A percentile compares a stretch with the other conserved stretches of the same genome.
These are phyloP conservation scores for Hyles euphorbiae DNA, from an alignment of 1,140 invertebrate genomes.

Conservation along the genomic window DNA sequence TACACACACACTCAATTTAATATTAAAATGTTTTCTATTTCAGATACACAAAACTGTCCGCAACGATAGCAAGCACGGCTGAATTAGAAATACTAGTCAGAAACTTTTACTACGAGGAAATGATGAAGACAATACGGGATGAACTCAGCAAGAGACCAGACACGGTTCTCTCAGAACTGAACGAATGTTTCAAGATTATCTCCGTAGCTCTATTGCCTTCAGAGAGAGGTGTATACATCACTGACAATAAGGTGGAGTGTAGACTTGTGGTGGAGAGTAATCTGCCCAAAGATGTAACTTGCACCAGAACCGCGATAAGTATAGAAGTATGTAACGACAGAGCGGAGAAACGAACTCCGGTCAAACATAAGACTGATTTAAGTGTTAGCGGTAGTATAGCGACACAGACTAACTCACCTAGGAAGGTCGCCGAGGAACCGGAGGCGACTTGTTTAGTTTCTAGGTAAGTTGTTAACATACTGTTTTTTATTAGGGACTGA, in stretches of 20 bases:
- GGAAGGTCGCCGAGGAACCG: slow-evolving; percentile 31
- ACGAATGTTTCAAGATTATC: slow-evolving; percentile 68
- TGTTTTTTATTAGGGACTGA: not conserved
- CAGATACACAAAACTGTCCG: slow-evolving; percentile 84
- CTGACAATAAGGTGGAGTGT: slow-evolving; percentile 78
- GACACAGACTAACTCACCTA: slow-evolving; percentile 48
- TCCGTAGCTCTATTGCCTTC: slow-evolving; percentile 63
- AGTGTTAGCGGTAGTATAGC: slow-evolving; percentile 59
- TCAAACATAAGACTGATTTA: slow-evolving; percentile 75
- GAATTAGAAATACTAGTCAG: slow-evolving; percentile 84
- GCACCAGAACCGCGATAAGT: slow-evolving; percentile 74
- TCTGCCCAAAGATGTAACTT: slow-evolving; percentile 76
- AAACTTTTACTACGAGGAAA: slow-evolving; percentile 86
- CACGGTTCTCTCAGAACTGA: slow-evolving; percentile 70
- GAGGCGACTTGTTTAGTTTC: slow-evolving; percentile 52
- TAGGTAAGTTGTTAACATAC: slow-evolving; percentile 44
- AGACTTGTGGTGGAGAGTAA: slow-evolving; percentile 74
- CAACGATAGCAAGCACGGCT: slow-evolving; percentile 84
- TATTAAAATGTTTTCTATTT: slow-evolving; percentile 14
- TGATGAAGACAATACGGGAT: slow-evolving; percentile 80
- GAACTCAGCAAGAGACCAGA: slow-evolving; percentile 62
- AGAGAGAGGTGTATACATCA: slow-evolving; percentile 71
- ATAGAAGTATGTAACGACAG: slow-evolving; percentile 65
- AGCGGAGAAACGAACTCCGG: slow-evolving; percentile 49
- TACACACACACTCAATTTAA: too few relatives aligned